Base-by-base conservation (phyloP, 2,888 invertebrate genomes). In the Frankliniella fusca region DNA sequence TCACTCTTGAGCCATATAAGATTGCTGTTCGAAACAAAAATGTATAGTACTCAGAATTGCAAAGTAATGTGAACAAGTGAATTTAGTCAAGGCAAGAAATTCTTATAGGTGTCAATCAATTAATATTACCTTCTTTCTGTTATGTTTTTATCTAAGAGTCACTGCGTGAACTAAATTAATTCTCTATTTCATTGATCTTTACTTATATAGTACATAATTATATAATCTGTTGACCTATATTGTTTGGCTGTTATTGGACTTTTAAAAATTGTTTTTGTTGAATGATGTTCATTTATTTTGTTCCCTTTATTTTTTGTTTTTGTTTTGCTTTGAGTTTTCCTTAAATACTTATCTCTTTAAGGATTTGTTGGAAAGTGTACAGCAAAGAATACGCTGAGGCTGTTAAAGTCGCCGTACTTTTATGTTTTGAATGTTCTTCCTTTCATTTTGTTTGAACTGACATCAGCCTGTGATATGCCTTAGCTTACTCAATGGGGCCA, bases 131-230 rank as follows among this genome's bases (percentile, higher is more conserved):
- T 76, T 9, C 27, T 76, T 76, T 76, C 23, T 76, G 23, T 27
- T 76, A 76, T 76, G 70, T 76, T 76, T 76, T 76, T 76, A 76
- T 76, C 70, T 76, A 76, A 76, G 70, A 76, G 70, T 76, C 70
- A 76, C 70, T 76, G 70, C 70, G 70, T 76, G 70, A 76, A 76
- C 70, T 76, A 76, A 76, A 76, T 76, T 61, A 61, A 61, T 61
- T 61, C 61, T 61, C 61, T 61, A 61, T 61, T 61, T 61, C 61
- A 61, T 61, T 76, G 70, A 76, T 76, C 70, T 76, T 76, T 76
- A 76, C 70, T 76, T 76, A 76, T 76, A 76, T 76, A 76, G 70
- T 76, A 23, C 70, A 23, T 76, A 76, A 76, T 27, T 76, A 76
- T 76, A 76, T 76, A 76, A 76, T 23, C 70, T 76, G 70, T 76